Conservation (phyloP, 92 coral and sea anemone species). For the Porites cylindrica region DNA sequence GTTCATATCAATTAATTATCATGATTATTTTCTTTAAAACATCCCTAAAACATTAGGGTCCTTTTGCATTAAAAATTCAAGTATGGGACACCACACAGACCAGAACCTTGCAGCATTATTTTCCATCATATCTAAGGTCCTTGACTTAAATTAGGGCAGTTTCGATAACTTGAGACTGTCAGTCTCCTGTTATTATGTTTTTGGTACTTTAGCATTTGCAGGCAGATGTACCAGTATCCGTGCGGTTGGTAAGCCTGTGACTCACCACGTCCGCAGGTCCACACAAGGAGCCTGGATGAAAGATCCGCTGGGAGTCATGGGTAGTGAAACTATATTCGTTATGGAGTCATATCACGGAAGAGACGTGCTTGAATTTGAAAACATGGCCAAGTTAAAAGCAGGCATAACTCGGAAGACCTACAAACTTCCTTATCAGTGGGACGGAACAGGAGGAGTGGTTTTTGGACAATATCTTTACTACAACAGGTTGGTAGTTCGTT, state of each 20-base stretch:
- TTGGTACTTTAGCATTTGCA: background rate
- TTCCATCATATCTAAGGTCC: too few relatives aligned
- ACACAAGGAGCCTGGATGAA: constrained; percentile 68
- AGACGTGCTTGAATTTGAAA: constrained; percentile 28
- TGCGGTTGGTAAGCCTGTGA: constrained; percentile 48
- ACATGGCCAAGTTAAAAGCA: constrained; percentile 57
- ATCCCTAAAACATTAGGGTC: too few relatives aligned
- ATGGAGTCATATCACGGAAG: background rate
- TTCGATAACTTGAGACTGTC: background rate
- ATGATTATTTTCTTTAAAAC: too few relatives aligned
- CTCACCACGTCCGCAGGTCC: constrained; percentile 25
- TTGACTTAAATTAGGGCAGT: too few relatives aligned
- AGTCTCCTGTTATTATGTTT: background rate
- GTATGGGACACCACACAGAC: too few relatives aligned
- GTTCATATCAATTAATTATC: too few relatives aligned
- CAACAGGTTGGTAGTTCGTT: constrained; percentile 61
- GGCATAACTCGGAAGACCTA: constrained; percentile 48
- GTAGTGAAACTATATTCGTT: constrained; percentile 50
- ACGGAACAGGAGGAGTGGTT: constrained; percentile 75
- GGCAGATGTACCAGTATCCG: constrained; percentile 34
- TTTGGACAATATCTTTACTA: constrained; percentile 73
- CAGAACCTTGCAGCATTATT: too few relatives aligned
- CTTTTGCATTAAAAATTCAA: too few relatives aligned
- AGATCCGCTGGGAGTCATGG: constrained; percentile 67
- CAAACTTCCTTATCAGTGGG: constrained; percentile 45